phyloP scores from a whole-genome alignment of 2,113 vertebrate species.

The Burhinus oedicnemus region DNA sequence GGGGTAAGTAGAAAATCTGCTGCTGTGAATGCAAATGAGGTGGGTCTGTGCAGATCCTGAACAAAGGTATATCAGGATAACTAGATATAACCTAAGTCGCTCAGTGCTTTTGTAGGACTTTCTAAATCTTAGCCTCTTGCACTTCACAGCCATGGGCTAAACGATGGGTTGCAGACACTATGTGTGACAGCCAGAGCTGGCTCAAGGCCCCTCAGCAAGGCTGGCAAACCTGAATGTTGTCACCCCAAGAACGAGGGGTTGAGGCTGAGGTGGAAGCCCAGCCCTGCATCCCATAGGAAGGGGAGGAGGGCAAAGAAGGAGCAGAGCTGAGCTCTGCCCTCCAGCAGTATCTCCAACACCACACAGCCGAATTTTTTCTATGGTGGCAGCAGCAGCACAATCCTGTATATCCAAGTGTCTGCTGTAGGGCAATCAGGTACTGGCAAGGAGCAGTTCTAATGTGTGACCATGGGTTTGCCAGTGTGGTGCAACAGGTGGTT shows the following conservation, averaged over 20 bases:
- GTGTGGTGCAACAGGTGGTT: neutral
- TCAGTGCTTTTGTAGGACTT: neutral
- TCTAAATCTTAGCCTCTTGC: neutral
- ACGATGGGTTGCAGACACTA: rapidly evolving
- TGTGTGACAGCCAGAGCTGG: neutral
- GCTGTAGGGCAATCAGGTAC: neutral
- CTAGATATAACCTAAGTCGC: neutral
- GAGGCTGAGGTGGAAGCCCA: neutral
- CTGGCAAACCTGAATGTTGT: neutral
- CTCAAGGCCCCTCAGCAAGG: neutral
- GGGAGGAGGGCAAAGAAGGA: neutral
- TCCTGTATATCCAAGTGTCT: neutral
- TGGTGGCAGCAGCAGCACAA: neutral
- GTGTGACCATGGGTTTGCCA: neutral
- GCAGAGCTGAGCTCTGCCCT: neutral
- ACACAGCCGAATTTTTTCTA: rapidly evolving
- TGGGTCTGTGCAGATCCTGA: neutral
- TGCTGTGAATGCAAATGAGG: neutral
- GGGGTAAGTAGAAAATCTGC: neutral
- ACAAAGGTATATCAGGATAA: neutral
- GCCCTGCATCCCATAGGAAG: neutral
- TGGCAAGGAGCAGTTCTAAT: neutral
- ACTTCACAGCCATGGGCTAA: neutral
- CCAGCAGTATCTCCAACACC: neutral
- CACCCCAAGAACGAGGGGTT: neutral